These are phyloP conservation scores for Drosophila falleni DNA, from an alignment of 2,888 invertebrate species.

Conservation along the genomic window DNA sequence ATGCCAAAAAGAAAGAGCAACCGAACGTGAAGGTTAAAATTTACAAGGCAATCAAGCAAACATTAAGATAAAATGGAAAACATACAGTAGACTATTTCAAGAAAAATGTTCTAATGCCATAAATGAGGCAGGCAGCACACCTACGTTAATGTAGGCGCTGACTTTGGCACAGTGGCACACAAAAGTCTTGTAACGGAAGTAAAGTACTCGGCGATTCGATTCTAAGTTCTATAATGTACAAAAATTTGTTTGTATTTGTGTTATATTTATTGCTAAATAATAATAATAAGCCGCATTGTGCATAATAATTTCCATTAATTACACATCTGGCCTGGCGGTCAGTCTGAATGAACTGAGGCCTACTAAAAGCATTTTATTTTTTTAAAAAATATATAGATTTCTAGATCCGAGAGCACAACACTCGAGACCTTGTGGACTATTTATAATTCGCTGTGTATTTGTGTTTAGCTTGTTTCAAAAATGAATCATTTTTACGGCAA, in stretches of 20 bases:
- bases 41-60: conserved; percentile 67
- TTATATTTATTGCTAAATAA: not conserved
- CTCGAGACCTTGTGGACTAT: conserved; percentile 71
- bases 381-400: conserved; percentile 36
- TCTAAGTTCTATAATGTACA: not conserved
- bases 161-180: conserved; percentile 59
- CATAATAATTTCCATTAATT: conserved; percentile 15
- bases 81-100: conserved; percentile 39
- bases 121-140: conserved; percentile 60
- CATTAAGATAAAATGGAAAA: conserved; percentile 66
- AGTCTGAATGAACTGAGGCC: conserved; percentile 5
- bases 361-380: conserved; percentile 36
- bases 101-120: conserved; percentile 59
- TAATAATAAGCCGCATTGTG: not conserved
- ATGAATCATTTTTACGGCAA: conserved; percentile 66
- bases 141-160: conserved; percentile 48
- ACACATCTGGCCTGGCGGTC: conserved; percentile 17
- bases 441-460: conserved; percentile 56
- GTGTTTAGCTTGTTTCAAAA: conserved; percentile 36
- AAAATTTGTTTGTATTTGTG: not conserved
- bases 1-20: conserved; percentile 46
- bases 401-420: conserved; percentile 37
- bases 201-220: not conserved
- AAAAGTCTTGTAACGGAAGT: conserved; percentile 15
- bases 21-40: conserved; percentile 68